Percentiles rank a stretch among this genome's conserved stretches.
These are phyloP conservation scores for Sebastes trivittatus DNA, from an alignment of 2,797 vertebrate species.

Conservation along the genomic window DNA sequence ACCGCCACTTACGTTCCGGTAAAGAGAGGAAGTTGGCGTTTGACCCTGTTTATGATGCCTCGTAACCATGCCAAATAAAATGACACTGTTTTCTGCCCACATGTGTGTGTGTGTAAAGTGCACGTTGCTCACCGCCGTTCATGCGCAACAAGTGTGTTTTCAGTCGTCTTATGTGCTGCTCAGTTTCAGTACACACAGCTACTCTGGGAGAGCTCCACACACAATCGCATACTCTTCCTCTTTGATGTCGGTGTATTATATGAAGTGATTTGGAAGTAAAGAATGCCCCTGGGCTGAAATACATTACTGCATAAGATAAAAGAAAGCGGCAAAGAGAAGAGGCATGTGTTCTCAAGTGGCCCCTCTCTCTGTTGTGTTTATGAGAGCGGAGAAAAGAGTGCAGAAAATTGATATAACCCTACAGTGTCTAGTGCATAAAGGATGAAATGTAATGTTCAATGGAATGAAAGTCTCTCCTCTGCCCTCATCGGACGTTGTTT, in stretches of 20 bases:
- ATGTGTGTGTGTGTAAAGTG: neutral
- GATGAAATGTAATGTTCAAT: slow-evolving; percentile 8
- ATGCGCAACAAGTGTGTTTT: slow-evolving; percentile 7
- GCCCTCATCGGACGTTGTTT: slow-evolving; percentile 4
- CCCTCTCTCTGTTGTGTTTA: neutral
- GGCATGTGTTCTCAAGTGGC: neutral
- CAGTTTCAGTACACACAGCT: slow-evolving; percentile 37
- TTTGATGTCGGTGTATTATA: slow-evolving; percentile 58
- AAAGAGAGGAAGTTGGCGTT: slow-evolving; percentile 44
- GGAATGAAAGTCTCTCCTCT: slow-evolving; percentile 10
- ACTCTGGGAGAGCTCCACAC: slow-evolving; percentile 52
- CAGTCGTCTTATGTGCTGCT: slow-evolving; percentile 30
- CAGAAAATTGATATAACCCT: slow-evolving; percentile 3
- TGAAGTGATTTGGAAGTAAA: slow-evolving; percentile 41
- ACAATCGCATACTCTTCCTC: slow-evolving; percentile 25
- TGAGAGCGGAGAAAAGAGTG: neutral
- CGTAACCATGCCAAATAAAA: neutral
- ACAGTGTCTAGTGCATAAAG: slow-evolving; percentile 12
- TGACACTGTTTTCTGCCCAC: neutral
- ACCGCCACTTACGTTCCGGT: slow-evolving; percentile 29
- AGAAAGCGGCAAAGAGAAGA: slow-evolving; percentile 6
- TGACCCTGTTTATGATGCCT: slow-evolving; percentile 36
- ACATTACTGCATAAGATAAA: slow-evolving; percentile 40
- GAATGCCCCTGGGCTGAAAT: slow-evolving; percentile 36
- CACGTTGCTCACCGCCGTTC: neutral